These are phyloP conservation scores for Brachionus plicatilis DNA, from an alignment of 1,140 invertebrate species.

Conservation along the genomic window DNA sequence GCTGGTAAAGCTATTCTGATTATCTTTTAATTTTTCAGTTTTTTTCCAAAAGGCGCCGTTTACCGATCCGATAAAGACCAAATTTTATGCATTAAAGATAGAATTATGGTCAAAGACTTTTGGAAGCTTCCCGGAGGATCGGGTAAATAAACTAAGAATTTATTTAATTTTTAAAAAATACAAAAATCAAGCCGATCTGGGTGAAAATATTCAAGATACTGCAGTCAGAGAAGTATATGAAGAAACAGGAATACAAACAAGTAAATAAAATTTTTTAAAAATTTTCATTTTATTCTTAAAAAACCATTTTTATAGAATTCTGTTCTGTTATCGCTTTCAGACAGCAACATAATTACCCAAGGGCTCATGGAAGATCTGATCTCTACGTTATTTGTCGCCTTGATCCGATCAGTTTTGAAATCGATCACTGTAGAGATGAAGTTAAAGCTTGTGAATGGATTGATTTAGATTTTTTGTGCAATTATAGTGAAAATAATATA, in stretches of 20 bases:
- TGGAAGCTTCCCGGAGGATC: constrained; percentile 8
- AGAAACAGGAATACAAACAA: constrained; percentile 74
- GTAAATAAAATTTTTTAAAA: constrained; percentile 43
- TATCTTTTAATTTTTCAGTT: too few species aligned
- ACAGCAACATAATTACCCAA: constrained; percentile 61
- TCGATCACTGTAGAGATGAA: constrained; percentile 67
- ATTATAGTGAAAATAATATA: constrained; percentile 42
- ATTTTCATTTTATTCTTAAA: not conserved
- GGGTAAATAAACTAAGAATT: not conserved
- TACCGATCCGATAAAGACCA: constrained; percentile 1
- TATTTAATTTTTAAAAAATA: not conserved
- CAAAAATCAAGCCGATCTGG: not conserved
- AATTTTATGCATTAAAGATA: constrained; percentile 28
- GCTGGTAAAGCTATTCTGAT: constrained; percentile 43
- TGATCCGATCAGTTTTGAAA: constrained; percentile 63
- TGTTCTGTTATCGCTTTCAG: constrained; percentile 69
- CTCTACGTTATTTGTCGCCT: constrained; percentile 73
- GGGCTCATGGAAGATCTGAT: constrained; percentile 74
- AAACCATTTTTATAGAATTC: constrained; percentile 59
- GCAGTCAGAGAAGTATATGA: constrained; percentile 78
- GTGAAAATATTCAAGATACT: constrained; percentile 58
- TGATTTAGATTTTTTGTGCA: constrained; percentile 43
- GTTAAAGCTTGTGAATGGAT: constrained; percentile 76
- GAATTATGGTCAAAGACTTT: constrained; percentile 20
- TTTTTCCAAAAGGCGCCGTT: not conserved